A percentile compares a stretch with the other conserved stretches of the same genome.
phyloP scores from a whole-genome alignment of 2,113 vertebrate species.

The Zootoca vivipara region DNA sequence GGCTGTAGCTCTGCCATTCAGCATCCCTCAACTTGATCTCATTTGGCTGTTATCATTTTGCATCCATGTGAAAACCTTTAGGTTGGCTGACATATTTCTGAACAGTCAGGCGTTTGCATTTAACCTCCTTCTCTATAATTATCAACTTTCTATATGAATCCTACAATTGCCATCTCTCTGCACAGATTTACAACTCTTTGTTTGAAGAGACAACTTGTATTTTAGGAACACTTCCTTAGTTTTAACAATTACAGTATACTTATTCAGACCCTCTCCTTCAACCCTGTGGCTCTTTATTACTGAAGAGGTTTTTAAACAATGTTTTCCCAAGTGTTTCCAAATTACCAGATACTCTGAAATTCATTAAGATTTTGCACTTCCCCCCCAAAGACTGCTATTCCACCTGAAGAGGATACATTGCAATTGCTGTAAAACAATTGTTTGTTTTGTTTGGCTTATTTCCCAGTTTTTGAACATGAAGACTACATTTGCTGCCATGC shows the following conservation, averaged over 20 bases:
- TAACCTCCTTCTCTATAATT: not conserved
- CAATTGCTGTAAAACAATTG: slow-evolving; percentile 17
- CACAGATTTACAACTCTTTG: not conserved
- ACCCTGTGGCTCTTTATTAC: slow-evolving; percentile 10
- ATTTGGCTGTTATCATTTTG: slow-evolving; percentile 20
- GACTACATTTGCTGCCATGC: not conserved
- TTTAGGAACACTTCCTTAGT: not conserved
- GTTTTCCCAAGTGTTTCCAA: not conserved
- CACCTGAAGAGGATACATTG: slow-evolving; percentile 36
- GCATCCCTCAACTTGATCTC: slow-evolving; percentile 2
- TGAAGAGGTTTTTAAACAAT: not conserved
- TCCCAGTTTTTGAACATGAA: slow-evolving; percentile 21
- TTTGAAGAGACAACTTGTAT: not conserved
- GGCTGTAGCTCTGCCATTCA: not conserved
- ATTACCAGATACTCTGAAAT: slow-evolving; percentile 45
- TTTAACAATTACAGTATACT: not conserved
- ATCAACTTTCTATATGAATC: not conserved
- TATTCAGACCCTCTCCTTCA: not conserved
- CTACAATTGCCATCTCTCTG: not conserved
- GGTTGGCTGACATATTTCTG: slow-evolving; percentile 5
- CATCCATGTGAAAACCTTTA: not conserved
- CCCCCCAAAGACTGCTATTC: slow-evolving; percentile 35
- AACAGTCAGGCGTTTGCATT: not conserved
- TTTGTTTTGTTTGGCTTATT: slow-evolving; percentile 28
- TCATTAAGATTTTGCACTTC: slow-evolving; percentile 34